Conservation (phyloP, 2,888 invertebrate genomes). For the Metopia argyrocephala region DNA sequence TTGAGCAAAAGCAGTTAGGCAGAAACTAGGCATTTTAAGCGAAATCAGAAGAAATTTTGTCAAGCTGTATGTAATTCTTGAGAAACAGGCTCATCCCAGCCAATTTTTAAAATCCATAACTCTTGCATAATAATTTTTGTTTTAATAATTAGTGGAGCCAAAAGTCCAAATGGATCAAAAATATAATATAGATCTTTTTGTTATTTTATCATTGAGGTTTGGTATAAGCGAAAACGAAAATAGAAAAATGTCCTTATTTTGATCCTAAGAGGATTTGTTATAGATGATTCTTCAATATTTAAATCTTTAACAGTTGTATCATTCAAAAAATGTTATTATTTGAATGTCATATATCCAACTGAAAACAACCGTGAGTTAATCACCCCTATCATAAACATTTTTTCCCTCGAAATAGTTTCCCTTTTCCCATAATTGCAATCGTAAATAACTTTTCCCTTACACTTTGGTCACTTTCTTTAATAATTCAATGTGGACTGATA, state of each 20-base stretch:
- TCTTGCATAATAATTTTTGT: slow-evolving; percentile 38
- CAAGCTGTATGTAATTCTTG: slow-evolving; percentile 1
- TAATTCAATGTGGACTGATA: too few relatives aligned
- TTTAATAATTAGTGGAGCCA: slow-evolving; percentile 32
- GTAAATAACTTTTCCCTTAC: too few relatives aligned
- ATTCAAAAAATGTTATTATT: neutral
- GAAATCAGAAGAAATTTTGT: neutral
- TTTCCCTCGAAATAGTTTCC: too few relatives aligned
- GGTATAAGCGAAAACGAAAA: slow-evolving; percentile 28
- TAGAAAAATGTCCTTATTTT: slow-evolving; percentile 32
- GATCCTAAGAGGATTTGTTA: slow-evolving; percentile 28
- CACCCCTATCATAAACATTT: too few relatives aligned
- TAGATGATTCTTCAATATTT: neutral
- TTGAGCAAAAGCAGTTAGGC: neutral
- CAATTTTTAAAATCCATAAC: slow-evolving; percentile 33
- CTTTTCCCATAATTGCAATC: too few relatives aligned
- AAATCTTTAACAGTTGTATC: slow-evolving; percentile 4
- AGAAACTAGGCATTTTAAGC: slow-evolving; percentile 28
- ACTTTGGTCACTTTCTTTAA: too few relatives aligned
- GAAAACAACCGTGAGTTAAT: neutral
- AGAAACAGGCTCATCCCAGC: slow-evolving; percentile 40
- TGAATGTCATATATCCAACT: neutral
- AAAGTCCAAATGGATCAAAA: slow-evolving; percentile 48
- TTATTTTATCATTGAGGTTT: neutral
- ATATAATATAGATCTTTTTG: slow-evolving; percentile 2